Evolutionary conservation across 2,888 invertebrate genomes (phyloP), one percentile per base, ranked within the genome.

Genomic region (Noctua fimbriata): DNA sequence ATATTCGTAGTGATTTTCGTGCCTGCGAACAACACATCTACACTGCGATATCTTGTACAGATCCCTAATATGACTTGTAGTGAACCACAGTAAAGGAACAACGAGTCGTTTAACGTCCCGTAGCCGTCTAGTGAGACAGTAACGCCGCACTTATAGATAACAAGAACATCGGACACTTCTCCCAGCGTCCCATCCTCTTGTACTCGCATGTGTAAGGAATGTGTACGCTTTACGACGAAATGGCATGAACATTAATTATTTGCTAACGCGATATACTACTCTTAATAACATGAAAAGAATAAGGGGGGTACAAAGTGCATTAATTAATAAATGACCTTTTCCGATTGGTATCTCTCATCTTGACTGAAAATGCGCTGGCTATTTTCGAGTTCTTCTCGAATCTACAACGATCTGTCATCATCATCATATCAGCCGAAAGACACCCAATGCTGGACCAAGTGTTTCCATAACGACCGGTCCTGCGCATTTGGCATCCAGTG

Each of bases 141-240:
- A 55, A 81, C 69, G 44, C 60, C 69, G 82, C 80, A 80, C 76
- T 82, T 55, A 69, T 28, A 81, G 80, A 76, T 69, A 81, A 82
- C 76, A 69, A 52, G 28, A 24, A 28, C 81, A 44, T 81, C 28
- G 67, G 44, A 52, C 69, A 58, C 55, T 49, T 58, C 49, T 73
- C 32, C 47, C 52, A n/a, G 41, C n/a, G 24, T 14, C n/a, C 28
- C 7, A 21, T 63, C 28, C 60, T 63, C 28, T 18, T 44, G 21
- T 18, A 16, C 52, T 44, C 24, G 18, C 28, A 4, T 10, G 9
- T 21, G 16, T 18, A 36, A 0, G 36, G 47, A 28, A 41, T 66
- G 28, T 58, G n/a, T 52, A 14, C 10, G 24, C 7, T 67, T 60
- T 73, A 58, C 55, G 66, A 58, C 32, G 2, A 81, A 74, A 58